Evolutionary conservation across 2,113 vertebrate genomes (phyloP).

Genomic region (Perccottus glenii): DNA sequence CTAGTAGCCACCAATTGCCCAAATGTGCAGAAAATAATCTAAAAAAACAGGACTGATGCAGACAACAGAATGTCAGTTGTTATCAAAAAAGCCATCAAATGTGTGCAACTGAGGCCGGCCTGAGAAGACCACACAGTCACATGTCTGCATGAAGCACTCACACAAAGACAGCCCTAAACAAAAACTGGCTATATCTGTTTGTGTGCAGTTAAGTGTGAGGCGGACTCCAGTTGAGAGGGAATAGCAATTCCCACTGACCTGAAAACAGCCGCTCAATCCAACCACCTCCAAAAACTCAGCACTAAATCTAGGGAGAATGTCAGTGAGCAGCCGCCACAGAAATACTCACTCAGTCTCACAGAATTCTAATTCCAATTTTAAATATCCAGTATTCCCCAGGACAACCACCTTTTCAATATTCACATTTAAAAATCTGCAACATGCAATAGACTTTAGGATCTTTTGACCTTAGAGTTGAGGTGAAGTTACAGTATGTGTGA

Average conservation of each 20-base stretch:
- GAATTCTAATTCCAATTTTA: not conserved
- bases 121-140: conserved; percentile 37
- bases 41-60: not conserved
- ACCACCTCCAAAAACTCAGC: conserved; percentile 52
- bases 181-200: conserved; percentile 29
- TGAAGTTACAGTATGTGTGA: no score
- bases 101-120: not conserved
- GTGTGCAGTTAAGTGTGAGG: conserved; percentile 58
- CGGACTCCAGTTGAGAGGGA: conserved; percentile 67
- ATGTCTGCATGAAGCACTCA: conserved; percentile 7
- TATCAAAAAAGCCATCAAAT: no score
- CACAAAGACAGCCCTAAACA: conserved; percentile 30
- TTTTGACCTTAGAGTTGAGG: no score
- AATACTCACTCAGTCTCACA: conserved; percentile 20
- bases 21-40: not conserved
- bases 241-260: conserved; percentile 74
- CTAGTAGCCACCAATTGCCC: not conserved
- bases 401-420: no score
- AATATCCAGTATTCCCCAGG: no score
- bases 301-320: conserved; percentile 49
- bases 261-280: conserved; percentile 55
- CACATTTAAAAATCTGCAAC: no score
- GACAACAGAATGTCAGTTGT: no score
- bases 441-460: no score
- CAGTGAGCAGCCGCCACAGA: conserved; percentile 54